Percentiles rank a stretch among this genome's conserved stretches.
phyloP scores from a whole-genome alignment of 2,888 invertebrate species.

The Gastrophysa polygoni region DNA sequence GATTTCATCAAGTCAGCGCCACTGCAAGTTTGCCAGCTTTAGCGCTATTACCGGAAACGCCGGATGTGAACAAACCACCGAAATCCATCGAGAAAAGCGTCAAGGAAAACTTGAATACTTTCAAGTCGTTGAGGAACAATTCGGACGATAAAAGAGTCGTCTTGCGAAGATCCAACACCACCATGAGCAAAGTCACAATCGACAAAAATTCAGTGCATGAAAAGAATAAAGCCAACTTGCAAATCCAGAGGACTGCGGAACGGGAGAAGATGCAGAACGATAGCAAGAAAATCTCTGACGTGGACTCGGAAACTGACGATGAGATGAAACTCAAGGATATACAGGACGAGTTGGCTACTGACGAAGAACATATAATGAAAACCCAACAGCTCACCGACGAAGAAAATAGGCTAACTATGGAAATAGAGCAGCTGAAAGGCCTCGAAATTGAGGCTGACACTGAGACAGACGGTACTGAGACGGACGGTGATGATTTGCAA shows the following conservation, averaged over 20 bases:
- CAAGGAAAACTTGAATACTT: conserved; percentile 54
- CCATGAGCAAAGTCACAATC: conserved; percentile 49
- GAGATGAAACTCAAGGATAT: conserved; percentile 57
- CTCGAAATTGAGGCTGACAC: conserved; percentile 79
- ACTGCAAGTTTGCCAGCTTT: conserved; percentile 82
- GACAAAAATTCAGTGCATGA: conserved; percentile 40
- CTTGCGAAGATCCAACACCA: conserved; percentile 53
- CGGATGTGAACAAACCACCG: conserved; percentile 31
- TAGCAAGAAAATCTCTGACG: conserved; percentile 57
- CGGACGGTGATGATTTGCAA: conserved; percentile 71
- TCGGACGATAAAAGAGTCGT: conserved; percentile 35
- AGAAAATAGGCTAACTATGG: conserved; percentile 75
- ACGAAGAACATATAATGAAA: conserved; percentile 74
- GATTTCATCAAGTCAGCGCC: conserved; percentile 80
- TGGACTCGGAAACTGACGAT: conserved; percentile 68
- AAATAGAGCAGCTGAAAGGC: conserved; percentile 76
- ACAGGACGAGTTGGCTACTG: conserved; percentile 57
- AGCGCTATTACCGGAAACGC: conserved; percentile 57
- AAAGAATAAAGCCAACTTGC: conserved; percentile 46
- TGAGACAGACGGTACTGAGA: conserved; percentile 81
- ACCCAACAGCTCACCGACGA: conserved; percentile 71
- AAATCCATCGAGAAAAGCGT: conserved; percentile 53
- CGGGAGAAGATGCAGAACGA: conserved; percentile 29
- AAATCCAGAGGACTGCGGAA: conserved; percentile 43
- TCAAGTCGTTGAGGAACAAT: conserved; percentile 48